Percentiles rank a stretch among this genome's conserved stretches.
Evolutionary conservation across 2,888 invertebrate species (phyloP).

Genomic region (Hemaris fuciformis): DNA sequence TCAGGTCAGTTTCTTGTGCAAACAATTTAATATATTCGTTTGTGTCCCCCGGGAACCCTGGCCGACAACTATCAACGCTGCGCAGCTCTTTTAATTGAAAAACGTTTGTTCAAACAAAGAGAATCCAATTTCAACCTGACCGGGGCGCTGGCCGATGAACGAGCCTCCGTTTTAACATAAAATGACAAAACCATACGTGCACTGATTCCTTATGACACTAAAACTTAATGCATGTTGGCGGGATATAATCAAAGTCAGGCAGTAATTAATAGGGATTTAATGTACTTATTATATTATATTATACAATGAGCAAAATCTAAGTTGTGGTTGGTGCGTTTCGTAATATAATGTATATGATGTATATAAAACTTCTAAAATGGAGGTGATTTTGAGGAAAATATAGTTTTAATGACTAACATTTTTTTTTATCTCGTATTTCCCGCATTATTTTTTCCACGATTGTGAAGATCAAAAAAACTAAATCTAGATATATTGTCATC

Average conservation of each 20-base stretch:
- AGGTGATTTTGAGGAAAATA: not conserved
- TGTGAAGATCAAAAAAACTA: too few relatives aligned
- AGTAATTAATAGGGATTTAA: too few relatives aligned
- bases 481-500: not conserved
- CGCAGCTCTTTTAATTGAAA: constrained; percentile 62
- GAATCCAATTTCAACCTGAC: constrained; percentile 55
- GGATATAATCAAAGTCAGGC: not conserved
- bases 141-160: constrained; percentile 18
- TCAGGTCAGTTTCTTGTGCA: not conserved
- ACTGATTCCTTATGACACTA: constrained; percentile 4
- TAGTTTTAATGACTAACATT: not conserved
- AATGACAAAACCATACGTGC: not conserved
- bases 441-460: not conserved
- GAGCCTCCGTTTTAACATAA: constrained; percentile 1
- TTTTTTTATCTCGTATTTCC: not conserved
- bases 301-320: too few relatives aligned
- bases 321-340: too few relatives aligned
- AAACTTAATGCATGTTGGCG: not conserved
- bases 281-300: too few relatives aligned
- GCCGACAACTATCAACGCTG: constrained; percentile 33
- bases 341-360: too few relatives aligned
- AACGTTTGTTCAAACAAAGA: constrained; percentile 54
- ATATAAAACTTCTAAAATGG: not conserved
- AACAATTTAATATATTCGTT: constrained; percentile 43
- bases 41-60: constrained; percentile 30